A percentile compares a stretch with the other conserved stretches of the same genome.
phyloP scores from a whole-genome alignment of 2,888 invertebrate species.

The Zootermopsis nevadensis region DNA sequence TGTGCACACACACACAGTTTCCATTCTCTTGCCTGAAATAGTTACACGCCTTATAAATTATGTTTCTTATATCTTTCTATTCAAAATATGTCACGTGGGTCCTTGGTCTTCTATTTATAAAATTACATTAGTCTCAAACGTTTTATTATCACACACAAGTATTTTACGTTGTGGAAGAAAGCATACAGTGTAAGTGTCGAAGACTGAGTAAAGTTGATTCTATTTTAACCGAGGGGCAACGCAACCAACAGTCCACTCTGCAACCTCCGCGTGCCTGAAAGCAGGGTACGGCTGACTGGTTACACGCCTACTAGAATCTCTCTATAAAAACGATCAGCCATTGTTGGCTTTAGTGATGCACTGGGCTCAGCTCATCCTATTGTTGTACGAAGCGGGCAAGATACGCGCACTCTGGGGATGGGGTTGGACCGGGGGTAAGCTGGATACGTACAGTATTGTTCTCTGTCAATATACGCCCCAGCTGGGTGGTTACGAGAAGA shows the following conservation, averaged over 20 bases:
- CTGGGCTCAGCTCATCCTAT: constrained; percentile 28
- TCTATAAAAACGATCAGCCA: constrained; percentile 25
- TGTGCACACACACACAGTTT: too few species aligned
- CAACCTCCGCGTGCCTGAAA: background rate
- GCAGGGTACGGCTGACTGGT: constrained; percentile 23
- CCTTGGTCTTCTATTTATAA: too few species aligned
- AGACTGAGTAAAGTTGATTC: too few species aligned
- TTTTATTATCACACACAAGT: too few species aligned
- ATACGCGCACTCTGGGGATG: background rate
- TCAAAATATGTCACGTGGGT: too few species aligned
- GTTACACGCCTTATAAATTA: too few species aligned
- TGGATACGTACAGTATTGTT: constrained; percentile 5
- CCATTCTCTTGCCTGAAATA: too few species aligned
- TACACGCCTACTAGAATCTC: constrained; percentile 38
- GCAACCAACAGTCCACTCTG: background rate
- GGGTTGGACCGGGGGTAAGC: background rate
- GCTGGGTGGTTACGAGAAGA: background rate
- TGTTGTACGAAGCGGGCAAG: constrained; percentile 23
- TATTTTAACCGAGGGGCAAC: too few species aligned
- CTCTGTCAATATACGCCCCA: constrained; percentile 29
- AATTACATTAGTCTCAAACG: too few species aligned
- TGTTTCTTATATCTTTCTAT: too few species aligned
- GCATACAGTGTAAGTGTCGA: too few species aligned
- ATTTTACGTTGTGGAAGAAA: too few species aligned
- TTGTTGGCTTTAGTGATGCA: constrained; percentile 23